Percentiles rank a stretch among this genome's conserved stretches.
Evolutionary conservation across 2,888 invertebrate genomes (phyloP).

Genomic region (Diplazon laetatorius): DNA sequence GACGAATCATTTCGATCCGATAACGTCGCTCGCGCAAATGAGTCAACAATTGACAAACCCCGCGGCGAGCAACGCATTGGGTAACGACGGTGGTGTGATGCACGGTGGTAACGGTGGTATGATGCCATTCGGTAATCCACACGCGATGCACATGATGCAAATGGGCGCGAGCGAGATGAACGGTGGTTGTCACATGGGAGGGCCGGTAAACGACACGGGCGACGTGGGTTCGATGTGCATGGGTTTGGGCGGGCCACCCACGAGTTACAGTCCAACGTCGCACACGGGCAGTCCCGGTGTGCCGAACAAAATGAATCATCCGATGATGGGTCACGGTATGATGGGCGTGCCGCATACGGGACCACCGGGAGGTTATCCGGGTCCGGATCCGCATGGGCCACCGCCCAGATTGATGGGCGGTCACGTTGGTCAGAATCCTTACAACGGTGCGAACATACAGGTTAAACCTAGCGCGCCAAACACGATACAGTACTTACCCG

Average conservation of each 20-base stretch:
- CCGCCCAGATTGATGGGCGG: conserved; percentile 82
- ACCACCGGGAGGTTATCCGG: conserved; percentile 67
- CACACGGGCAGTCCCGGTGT: conserved; percentile 79
- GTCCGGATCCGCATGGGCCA: conserved; percentile 82
- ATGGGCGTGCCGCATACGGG: conserved; percentile 73
- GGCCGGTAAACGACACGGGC: conserved; percentile 73
- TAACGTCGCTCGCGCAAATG: conserved; percentile 97
- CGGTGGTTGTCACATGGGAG: conserved; percentile 80
- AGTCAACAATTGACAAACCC: conserved; percentile 95
- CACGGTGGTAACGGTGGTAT: conserved; percentile 82
- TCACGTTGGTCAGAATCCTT: conserved; percentile 83
- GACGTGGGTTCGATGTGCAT: conserved; percentile 81
- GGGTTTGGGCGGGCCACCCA: conserved; percentile 76
- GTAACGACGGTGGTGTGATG: conserved; percentile 83
- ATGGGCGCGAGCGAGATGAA: conserved; percentile 81
- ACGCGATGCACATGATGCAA: conserved; percentile 81
- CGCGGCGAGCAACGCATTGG: conserved; percentile 85
- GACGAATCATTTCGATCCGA: conserved; percentile 92
- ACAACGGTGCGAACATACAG: conserved; percentile 92
- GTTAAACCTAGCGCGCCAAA: conserved; percentile 98
- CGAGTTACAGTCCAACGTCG: conserved; percentile 79
- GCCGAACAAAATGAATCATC: conserved; percentile 77
- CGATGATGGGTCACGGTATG: conserved; percentile 80
- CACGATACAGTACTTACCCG: conserved; percentile 98
- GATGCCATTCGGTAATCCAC: conserved; percentile 85